Conservation (phyloP, 2,113 vertebrate species). For the Ptilorrhoa leucosticta region DNA sequence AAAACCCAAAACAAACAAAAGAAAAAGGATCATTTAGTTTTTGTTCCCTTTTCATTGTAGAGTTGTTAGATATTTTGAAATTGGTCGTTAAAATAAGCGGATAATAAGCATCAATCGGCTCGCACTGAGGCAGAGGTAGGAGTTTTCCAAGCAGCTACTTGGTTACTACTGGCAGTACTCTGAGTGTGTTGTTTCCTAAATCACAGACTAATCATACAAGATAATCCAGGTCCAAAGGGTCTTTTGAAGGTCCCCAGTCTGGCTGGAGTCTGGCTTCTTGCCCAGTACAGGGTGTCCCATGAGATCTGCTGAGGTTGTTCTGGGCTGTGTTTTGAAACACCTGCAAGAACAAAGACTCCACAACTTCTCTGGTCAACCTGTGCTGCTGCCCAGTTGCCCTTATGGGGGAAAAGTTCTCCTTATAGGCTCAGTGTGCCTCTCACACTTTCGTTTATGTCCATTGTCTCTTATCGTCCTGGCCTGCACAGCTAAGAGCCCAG, state of each 20-base stretch:
- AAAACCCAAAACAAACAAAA: not conserved
- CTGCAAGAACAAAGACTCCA: not conserved
- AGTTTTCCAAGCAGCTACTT: not conserved
- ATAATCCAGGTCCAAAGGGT: not conserved
- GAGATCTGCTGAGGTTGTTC: not conserved
- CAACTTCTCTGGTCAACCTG: not conserved
- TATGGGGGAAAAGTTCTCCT: not conserved
- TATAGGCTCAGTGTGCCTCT: not conserved
- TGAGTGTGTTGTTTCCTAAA: not conserved
- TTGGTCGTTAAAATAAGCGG: not conserved
- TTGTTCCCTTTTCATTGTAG: not conserved
- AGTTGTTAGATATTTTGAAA: not conserved
- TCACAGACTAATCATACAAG: not conserved
- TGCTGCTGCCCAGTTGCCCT: not conserved
- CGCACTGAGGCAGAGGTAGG: not conserved
- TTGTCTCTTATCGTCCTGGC: not conserved
- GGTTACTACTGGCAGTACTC: not conserved
- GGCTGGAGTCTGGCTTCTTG: not conserved
- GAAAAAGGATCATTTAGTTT: fast-evolving
- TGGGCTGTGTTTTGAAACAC: not conserved
- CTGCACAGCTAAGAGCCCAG: not conserved
- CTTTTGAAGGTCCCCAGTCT: not conserved
- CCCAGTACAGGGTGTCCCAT: not conserved
- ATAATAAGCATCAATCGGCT: not conserved
- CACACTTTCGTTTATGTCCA: not conserved